phyloP scores from a whole-genome alignment of 2,113 vertebrate species.

The Hipposideros armiger region DNA sequence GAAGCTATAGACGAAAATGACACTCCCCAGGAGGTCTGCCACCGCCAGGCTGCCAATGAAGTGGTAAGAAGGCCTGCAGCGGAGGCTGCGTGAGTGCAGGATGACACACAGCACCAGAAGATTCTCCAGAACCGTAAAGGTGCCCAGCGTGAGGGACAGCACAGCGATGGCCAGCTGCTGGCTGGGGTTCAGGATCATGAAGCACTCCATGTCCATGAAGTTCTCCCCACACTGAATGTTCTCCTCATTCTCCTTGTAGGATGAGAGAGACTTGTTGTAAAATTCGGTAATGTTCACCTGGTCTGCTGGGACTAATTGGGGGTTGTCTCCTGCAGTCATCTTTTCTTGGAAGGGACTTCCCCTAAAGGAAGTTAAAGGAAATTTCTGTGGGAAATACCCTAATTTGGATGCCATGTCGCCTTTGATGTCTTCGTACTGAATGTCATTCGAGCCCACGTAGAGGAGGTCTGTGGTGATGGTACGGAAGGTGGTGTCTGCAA shows the following conservation, averaged over 20 bases:
- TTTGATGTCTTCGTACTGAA: constrained; percentile 94
- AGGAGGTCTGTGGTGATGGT: constrained; percentile 99
- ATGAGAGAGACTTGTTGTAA: constrained; percentile 92
- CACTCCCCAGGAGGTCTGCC: constrained; percentile 97
- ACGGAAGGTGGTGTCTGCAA: constrained; percentile 98
- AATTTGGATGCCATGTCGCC: constrained; percentile 94
- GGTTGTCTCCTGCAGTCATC: constrained; percentile 93
- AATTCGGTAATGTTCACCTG: constrained; percentile 95
- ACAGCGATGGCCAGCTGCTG: constrained; percentile 98
- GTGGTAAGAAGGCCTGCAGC: constrained; percentile 98
- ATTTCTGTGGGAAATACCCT: constrained; percentile 95
- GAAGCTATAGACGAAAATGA: constrained; percentile 99
- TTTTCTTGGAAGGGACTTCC: constrained; percentile 95
- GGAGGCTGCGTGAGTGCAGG: constrained; percentile 96
- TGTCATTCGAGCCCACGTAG: constrained; percentile 96
- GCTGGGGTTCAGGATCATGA: constrained; percentile 98
- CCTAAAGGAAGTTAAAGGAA: constrained; percentile 94
- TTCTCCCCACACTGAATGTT: constrained; percentile 98
- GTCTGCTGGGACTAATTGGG: constrained; percentile 92
- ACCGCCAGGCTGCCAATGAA: constrained; percentile 98
- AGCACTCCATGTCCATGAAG: constrained; percentile 99
- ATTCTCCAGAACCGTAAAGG: constrained; percentile 99
- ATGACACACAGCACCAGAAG: constrained; percentile 97
- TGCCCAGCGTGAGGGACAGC: constrained; percentile 96
- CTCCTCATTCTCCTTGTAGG: constrained; percentile 92